Base-by-base conservation (phyloP, 2,888 invertebrate species). In the Epirrita christyi region DNA sequence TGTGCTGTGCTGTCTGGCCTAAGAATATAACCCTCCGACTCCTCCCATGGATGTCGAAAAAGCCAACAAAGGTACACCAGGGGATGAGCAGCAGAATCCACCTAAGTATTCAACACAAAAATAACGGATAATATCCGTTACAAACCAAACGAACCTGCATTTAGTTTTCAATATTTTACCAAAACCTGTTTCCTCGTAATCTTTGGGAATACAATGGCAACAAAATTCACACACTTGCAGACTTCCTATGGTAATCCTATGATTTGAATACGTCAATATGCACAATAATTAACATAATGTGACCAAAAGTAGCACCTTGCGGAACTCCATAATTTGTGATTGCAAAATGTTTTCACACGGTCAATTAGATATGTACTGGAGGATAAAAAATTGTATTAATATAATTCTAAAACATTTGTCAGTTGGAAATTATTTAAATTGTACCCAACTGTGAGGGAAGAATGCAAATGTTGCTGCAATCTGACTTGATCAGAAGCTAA, bases 341-440 rank as follows among this genome's bases (percentile, higher is more conserved):
- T 73, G 66, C 71, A 70, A 69, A 59, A 61, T 61, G 29, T 64
- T 67, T 71, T 83, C 85, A 80, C 85, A 86, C 86, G 83, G 77
- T 85, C 86, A 89, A 88, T 87, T 87, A 85, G 77, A 70, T 71
- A 71, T 70, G 72, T 76, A 73, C 74, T 78, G 75, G 68, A 67
- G 76, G 70, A 73, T 79, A 73, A 83, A 80, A 73, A 81, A 79
- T 73, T 71, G 66, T 71, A 78, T 77, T 79, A 83, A 81, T 80
- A 73, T 77, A 80, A 86, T 83, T 68, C 60, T 61, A 63, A 55
- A 66, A 75, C 82, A 83, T 87, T 88, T 85, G 84, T 87, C 83
- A 87, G 67, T 72, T 72, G 74, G 68, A 75, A 88, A 86, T 88
- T 88, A 88, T 90, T 90, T 78, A 89, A 88, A 90, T 88, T 81